A percentile compares a stretch with the other conserved stretches of the same genome.
phyloP scores from a whole-genome alignment of 1,140 invertebrate genomes.

The Zaprionus africanus region DNA sequence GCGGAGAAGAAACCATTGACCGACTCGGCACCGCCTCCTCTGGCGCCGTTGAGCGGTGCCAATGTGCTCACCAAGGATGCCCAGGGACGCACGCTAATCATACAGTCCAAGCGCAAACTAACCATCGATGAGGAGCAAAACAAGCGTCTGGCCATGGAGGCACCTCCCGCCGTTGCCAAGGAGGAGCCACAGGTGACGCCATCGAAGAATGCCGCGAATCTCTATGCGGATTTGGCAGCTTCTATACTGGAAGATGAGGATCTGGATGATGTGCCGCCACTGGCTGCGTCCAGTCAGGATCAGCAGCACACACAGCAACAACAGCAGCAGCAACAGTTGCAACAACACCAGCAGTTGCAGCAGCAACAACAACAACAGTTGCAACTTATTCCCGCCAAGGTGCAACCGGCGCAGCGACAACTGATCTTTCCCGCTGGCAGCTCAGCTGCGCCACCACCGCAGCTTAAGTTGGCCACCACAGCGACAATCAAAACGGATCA shows the following conservation, averaged over 20 bases:
- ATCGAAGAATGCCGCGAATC: constrained; percentile 89
- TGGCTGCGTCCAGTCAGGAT: constrained; percentile 61
- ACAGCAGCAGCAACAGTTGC: constrained; percentile 3
- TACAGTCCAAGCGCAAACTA: constrained; percentile 85
- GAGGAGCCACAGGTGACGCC: constrained; percentile 85
- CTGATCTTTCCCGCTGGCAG: constrained; percentile 56
- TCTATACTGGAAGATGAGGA: constrained; percentile 90
- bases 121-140: constrained; percentile 84
- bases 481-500: constrained; percentile 84
- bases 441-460: constrained; percentile 47
- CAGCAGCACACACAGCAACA: constrained; percentile 44
- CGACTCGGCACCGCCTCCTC: constrained; percentile 85
- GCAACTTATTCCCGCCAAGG: constrained; percentile 66
- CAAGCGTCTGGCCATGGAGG: constrained; percentile 69
- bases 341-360: constrained; percentile 23
- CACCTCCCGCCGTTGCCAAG: constrained; percentile 65
- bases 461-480: constrained; percentile 74
- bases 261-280: constrained; percentile 85
- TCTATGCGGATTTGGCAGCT: constrained; percentile 89
- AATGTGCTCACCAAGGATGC: constrained; percentile 75
- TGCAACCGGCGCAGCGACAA: constrained; percentile 62
- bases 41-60: constrained; percentile 84
- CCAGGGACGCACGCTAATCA: constrained; percentile 84
- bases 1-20: constrained; percentile 71
- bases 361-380: constrained; percentile 50